A percentile compares a stretch with the other conserved stretches of the same genome.
Conservation (phyloP, 1,140 invertebrate species). For the Thaumetopoea pityocampa region DNA sequence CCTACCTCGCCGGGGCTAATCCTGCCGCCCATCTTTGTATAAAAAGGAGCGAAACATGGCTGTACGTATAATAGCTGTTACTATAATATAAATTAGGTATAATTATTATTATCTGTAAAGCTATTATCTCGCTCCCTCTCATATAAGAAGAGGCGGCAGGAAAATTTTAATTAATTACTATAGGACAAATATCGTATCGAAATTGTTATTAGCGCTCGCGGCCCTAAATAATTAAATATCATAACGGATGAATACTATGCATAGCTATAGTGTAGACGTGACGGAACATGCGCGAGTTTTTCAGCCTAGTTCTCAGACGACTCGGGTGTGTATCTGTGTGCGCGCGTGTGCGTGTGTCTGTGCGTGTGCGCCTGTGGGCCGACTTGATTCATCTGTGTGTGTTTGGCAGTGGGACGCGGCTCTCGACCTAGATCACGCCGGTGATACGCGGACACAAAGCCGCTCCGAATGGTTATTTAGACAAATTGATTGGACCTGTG, state of each 20-base stretch:
- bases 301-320: slow-evolving; percentile 53
- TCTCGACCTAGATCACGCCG: slow-evolving; percentile 48
- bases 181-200: too few relatives aligned
- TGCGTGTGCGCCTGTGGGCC: slow-evolving; percentile 12
- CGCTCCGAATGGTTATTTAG: slow-evolving; percentile 5
- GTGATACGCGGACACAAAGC: slow-evolving; percentile 16
- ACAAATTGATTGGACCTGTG: background rate
- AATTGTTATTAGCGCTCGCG: too few relatives aligned
- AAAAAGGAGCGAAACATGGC: too few relatives aligned
- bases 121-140: too few relatives aligned
- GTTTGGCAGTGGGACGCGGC: slow-evolving; percentile 47
- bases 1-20: too few relatives aligned
- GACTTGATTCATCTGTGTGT: slow-evolving; percentile 32
- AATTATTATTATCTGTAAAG: too few relatives aligned
- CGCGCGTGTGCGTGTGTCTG: slow-evolving; percentile 17
- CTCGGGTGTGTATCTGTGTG: slow-evolving; percentile 23
- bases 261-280: background rate
- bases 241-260: background rate
- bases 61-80: too few relatives aligned
- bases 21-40: too few relatives aligned
- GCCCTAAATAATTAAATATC: background rate
- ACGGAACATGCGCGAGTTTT: slow-evolving; percentile 58
- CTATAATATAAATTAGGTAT: too few relatives aligned
- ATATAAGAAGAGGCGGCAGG: too few relatives aligned
- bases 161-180: too few relatives aligned